A percentile compares a stretch with the other conserved stretches of the same genome.
These are phyloP conservation scores for Microtus agrestis DNA, from an alignment of 2,797 vertebrate species.

Conservation along the genomic window DNA sequence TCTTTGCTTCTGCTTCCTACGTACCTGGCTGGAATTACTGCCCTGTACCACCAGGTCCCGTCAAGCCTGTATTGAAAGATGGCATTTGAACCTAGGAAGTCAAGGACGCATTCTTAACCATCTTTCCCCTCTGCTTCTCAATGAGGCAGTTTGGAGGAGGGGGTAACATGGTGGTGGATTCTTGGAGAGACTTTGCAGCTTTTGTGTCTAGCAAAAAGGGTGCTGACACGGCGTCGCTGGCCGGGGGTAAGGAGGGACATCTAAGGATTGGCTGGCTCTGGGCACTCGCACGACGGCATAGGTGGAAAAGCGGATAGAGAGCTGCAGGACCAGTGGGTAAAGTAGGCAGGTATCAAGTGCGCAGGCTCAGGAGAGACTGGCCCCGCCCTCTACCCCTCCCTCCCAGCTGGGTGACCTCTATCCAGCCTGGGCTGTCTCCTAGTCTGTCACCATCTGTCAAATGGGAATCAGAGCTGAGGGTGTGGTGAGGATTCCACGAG, in stretches of 20 bases:
- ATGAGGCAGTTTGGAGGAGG: not conserved
- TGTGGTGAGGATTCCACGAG: not conserved
- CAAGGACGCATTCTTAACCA: not conserved
- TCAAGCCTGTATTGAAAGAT: not conserved
- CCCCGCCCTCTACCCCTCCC: not conserved
- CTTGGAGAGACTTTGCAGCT: not conserved
- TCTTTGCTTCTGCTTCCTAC: not conserved
- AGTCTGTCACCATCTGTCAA: slow-evolving; percentile 35
- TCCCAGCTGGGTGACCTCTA: not conserved
- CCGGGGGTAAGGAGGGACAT: not conserved
- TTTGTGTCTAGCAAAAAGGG: slow-evolving; percentile 10
- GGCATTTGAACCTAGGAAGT: not conserved
- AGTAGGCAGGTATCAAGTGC: not conserved
- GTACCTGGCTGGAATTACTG: not conserved
- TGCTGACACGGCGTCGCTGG: not conserved
- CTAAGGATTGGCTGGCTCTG: not conserved
- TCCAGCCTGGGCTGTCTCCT: not conserved
- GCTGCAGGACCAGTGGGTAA: not conserved
- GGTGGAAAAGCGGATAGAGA: not conserved
- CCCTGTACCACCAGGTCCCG: not conserved
- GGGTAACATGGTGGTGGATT: too few species aligned
- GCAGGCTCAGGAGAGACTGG: not conserved
- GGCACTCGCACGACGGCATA: rapidly evolving
- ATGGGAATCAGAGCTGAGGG: not conserved
- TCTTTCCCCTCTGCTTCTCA: slow-evolving; percentile 24